Base-by-base conservation (phyloP, 2,113 vertebrate species). In the Todiramphus saurophagus region DNA sequence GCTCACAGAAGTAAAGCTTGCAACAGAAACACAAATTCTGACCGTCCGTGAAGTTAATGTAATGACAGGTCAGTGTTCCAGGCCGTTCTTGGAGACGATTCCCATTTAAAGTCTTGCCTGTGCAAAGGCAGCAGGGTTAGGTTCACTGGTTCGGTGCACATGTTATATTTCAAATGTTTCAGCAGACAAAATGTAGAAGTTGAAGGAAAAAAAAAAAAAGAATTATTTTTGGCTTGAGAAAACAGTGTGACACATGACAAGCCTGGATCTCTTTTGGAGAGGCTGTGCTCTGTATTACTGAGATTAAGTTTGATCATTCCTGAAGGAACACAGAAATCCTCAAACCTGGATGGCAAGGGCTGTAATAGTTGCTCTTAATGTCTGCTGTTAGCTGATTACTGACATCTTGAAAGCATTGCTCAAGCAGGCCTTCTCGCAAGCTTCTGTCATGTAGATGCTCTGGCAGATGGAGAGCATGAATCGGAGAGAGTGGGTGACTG, bases 381-480 rank as follows among this genome's bases (percentile, higher is more conserved):
- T 95, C 97, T 97, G 97, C 97, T 97, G 94, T 96, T 96, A 92
- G 97, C 96, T 98, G 98, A 97, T 98, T 98, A 97, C 97, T 96
- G 97, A 97, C 98, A 98, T 98, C 98, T 98, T 98, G 98, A 98
- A 98, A 48, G 90, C 96, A 98, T 98, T 98, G 97, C 96, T 94
- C 81, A 28, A 68, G 94, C 95, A 83, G 50, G 83, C 80, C 80
- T 93, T 94, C 94, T 97, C 68, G 48, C 90, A 80, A 97, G 97
- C 96, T 92, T 93, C 97, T 98, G 98, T 97, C 98, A 97, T 97
- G 96, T 95, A 96, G 89, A 83, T 92, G 93, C 93, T 92, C 73
- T 76, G 25, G 89, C 90, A 92, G 95, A 95, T 35, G 95, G 83
- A 91, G 95, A 95, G 87, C 95, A 74, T 13, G 70, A 96, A 73